Conservation (phyloP, 2,113 vertebrate genomes). For the Egretta garzetta region DNA sequence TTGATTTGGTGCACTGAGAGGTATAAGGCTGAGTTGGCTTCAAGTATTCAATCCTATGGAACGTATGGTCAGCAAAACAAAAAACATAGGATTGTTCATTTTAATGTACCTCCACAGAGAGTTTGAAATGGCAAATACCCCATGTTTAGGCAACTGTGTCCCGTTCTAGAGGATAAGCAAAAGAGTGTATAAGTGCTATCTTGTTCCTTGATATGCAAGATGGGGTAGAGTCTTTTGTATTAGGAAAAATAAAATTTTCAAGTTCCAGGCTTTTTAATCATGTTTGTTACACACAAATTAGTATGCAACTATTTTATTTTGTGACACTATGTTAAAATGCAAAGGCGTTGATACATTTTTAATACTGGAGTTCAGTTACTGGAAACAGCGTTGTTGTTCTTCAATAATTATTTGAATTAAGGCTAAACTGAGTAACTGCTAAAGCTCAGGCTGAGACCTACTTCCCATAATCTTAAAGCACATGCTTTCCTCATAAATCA, state of each 20-base stretch:
- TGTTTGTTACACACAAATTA: background rate
- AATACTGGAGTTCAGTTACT: background rate
- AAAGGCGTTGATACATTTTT: background rate
- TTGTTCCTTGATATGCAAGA: background rate
- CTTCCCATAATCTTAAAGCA: background rate
- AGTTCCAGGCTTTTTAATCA: background rate
- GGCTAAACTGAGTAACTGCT: background rate
- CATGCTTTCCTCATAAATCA: background rate
- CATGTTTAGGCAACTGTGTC: background rate
- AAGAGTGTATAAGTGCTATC: background rate
- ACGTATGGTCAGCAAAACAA: background rate
- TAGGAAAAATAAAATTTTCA: background rate
- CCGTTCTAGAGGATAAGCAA: background rate
- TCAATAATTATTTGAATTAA: background rate
- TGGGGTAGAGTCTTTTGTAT: background rate
- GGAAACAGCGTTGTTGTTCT: background rate
- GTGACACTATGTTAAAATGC: background rate
- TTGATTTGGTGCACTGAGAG: background rate
- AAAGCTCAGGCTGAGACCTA: background rate
- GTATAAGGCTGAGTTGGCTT: background rate
- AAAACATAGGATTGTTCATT: background rate
- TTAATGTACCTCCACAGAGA: background rate
- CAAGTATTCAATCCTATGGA: background rate
- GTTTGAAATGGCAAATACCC: background rate
- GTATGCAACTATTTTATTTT: background rate